Conservation (phyloP, 2,888 invertebrate species). For the Thymelicus lineola region DNA sequence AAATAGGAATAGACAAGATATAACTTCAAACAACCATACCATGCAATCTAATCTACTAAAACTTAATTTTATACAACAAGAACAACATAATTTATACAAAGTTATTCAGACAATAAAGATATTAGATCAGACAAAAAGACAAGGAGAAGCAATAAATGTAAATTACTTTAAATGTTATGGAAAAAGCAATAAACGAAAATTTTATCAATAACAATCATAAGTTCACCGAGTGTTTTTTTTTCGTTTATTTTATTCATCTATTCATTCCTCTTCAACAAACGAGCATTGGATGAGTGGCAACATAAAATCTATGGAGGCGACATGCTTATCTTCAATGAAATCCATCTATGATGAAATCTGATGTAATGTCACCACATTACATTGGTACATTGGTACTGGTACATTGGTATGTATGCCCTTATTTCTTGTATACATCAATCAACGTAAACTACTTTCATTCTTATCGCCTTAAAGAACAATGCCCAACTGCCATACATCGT, state of each 20-base stretch:
- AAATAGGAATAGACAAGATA: no score
- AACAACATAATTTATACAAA: slow-evolving; percentile 1
- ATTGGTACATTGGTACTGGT: no score
- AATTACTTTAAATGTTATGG: slow-evolving; percentile 2
- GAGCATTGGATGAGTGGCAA: neutral
- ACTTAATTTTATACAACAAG: neutral
- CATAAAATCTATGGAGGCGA: slow-evolving; percentile 21
- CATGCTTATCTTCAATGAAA: slow-evolving; percentile 11
- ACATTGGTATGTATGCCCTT: neutral
- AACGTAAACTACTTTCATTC: no score
- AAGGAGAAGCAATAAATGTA: slow-evolving; percentile 7
- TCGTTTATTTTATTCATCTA: slow-evolving; percentile 1
- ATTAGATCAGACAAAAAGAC: neutral
- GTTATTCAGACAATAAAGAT: neutral
- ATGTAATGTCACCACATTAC: no score
- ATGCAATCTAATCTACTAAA: no score
- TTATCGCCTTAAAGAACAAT: no score
- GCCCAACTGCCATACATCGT: no score
- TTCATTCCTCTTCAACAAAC: neutral
- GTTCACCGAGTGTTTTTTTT: neutral
- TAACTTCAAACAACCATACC: no score
- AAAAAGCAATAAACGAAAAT: slow-evolving; percentile 15
- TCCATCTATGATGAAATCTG: no score
- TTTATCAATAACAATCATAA: slow-evolving; percentile 8
- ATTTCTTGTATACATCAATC: neutral